phyloP scores from a whole-genome alignment of 2,113 vertebrate genomes.

The Syngnathus typhle region DNA sequence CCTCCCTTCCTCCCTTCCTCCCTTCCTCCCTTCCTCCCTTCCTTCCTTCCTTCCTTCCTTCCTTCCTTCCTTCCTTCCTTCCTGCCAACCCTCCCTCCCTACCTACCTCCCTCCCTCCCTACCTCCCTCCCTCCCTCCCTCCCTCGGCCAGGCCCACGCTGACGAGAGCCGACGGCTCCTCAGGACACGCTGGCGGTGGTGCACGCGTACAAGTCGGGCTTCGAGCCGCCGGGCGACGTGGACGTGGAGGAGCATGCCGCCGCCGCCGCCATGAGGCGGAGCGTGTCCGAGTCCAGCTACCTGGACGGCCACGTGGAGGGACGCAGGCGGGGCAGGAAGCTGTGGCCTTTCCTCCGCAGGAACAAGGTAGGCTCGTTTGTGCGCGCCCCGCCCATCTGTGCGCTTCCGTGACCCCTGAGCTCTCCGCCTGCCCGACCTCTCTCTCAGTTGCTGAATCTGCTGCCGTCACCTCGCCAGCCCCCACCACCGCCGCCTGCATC shows the following conservation, averaged over 20 bases:
- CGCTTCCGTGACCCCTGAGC: neutral
- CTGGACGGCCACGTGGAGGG: slow-evolving; percentile 80
- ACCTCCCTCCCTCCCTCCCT: too few relatives aligned
- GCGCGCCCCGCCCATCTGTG: neutral
- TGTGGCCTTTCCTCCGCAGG: slow-evolving; percentile 96
- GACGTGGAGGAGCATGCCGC: slow-evolving; percentile 91
- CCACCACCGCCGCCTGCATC: slow-evolving; percentile 89
- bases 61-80: too few relatives aligned
- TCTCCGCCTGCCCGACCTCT: slow-evolving; percentile 30
- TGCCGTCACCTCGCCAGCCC: slow-evolving; percentile 91
- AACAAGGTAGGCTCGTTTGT: slow-evolving; percentile 80
- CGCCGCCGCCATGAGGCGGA: slow-evolving; percentile 84
- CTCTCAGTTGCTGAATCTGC: slow-evolving; percentile 87
- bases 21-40: too few relatives aligned
- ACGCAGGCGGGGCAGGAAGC: slow-evolving; percentile 78
- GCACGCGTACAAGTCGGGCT: slow-evolving; percentile 90
- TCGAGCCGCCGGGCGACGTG: slow-evolving; percentile 87
- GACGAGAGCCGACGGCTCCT: neutral
- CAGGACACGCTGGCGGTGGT: slow-evolving; percentile 89
- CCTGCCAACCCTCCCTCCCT: too few relatives aligned
- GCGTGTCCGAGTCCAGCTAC: slow-evolving; percentile 87
- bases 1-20: too few relatives aligned
- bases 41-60: too few relatives aligned
- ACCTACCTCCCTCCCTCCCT: too few relatives aligned
- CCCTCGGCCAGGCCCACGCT: neutral